phyloP scores from a whole-genome alignment of 1,140 invertebrate species.

The Halictus rubicundus region DNA sequence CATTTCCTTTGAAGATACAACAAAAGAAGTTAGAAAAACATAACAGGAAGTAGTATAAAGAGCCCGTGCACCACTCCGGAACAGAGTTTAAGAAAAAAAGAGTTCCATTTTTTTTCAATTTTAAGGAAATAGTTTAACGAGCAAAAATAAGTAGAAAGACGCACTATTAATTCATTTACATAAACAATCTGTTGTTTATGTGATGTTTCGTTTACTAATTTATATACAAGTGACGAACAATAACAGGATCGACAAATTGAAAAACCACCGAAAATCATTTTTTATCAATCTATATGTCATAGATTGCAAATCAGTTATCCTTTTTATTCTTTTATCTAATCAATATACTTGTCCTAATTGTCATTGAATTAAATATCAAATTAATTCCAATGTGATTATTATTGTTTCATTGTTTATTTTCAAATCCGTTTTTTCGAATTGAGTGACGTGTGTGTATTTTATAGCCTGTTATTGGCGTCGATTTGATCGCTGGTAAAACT shows the following conservation, averaged over 20 bases:
- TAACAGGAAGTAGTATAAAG: slow-evolving; percentile 6
- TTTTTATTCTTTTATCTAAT: not conserved
- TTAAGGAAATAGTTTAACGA: slow-evolving; percentile 1
- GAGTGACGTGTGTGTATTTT: slow-evolving; percentile 1
- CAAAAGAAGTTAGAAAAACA: not conserved
- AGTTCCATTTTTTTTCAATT: slow-evolving; percentile 12
- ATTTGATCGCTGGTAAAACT: slow-evolving; percentile 23
- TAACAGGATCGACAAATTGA: slow-evolving; percentile 14
- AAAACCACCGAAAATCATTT: slow-evolving; percentile 8
- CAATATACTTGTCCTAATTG: not conserved
- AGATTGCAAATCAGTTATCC: slow-evolving; percentile 4
- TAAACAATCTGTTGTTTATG: slow-evolving; percentile 4
- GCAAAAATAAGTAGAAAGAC: slow-evolving; percentile 1
- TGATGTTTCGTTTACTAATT: slow-evolving; percentile 17
- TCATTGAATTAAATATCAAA: not conserved
- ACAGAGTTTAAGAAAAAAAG: slow-evolving; percentile 27
- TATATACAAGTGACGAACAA: slow-evolving; percentile 16
- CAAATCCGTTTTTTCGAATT: not conserved
- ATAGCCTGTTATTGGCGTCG: slow-evolving; percentile 17
- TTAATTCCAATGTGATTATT: not conserved
- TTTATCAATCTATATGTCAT: not conserved
- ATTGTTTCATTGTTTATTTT: not conserved
- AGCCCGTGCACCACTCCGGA: slow-evolving; percentile 39
- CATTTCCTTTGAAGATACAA: not conserved
- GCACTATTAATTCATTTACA: slow-evolving; percentile 13